Evolutionary conservation across 2,113 vertebrate species (phyloP), one percentile per base, ranked within the genome.

Genomic region (Trematocara zebra): DNA sequence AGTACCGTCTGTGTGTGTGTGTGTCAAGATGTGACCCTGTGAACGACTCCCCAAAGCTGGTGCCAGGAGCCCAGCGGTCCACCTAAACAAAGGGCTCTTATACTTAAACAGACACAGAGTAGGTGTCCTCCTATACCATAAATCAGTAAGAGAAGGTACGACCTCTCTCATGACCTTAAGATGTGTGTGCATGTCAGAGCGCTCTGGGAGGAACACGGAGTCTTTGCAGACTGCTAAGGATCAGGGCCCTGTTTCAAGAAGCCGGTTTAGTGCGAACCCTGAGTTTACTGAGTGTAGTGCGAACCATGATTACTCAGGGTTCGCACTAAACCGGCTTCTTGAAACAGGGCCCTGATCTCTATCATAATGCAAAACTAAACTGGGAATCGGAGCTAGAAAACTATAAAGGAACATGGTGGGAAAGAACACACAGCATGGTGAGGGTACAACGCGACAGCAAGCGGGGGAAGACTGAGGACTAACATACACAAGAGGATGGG

Each of bases 101-200:
- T 0, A 57, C 14, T 31, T 57, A 57, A 57, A 5, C 56, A 17
- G 14, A 9, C 2, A 8, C 26, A 17, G 26, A 57, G 26, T 9
- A 57, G 54, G 26, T 0, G 54, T 57, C 54, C 54, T 31, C 2
- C 54, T 28, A 0, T 11, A 53, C n/a, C 51, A 57, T 4, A 26
- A 15, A 57, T 1, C 54, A 28, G 26, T 2, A 1, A 5, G 14
- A 2, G 26, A 1, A 57, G 26, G 4, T 31, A 31, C 14, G 3
- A 17, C 54, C 54, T 57, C 54, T 57, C 54, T 57, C 14, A 17
- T 57, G 54, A 31, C 4, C 54, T 1, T 57, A 31, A 2, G 1
- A 0, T 17, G 26, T 57, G 7, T 57, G 26, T 31, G 54, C 3
- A 3, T 57, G 7, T 26, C 54, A 57, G 54, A 57, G 26, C 9